Percentiles rank a stretch among this genome's conserved stretches.
Conservation (phyloP, 2,113 vertebrate species). For the Solea senegalensis region DNA sequence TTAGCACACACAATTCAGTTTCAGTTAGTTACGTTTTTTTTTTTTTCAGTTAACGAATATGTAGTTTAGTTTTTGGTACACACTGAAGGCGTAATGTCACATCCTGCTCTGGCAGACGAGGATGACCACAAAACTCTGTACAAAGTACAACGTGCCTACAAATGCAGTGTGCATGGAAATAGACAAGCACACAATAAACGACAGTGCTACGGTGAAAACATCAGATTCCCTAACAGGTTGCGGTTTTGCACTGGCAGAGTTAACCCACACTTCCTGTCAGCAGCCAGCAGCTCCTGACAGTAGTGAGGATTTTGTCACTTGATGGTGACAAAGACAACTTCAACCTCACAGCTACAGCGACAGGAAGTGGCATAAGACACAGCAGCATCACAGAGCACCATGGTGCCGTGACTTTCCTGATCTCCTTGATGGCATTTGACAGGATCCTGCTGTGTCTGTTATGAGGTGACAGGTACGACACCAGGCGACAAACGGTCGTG, state of each 20-base stretch:
- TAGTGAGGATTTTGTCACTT: constrained; percentile 48
- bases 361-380: constrained; percentile 29
- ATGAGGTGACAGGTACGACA: constrained; percentile 44
- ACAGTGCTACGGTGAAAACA: not conserved
- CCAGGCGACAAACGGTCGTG: constrained; percentile 35
- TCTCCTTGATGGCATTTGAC: not conserved
- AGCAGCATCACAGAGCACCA: constrained; percentile 25
- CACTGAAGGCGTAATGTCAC: no score
- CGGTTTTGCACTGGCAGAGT: not conserved
- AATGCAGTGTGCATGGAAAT: no score
- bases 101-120: no score
- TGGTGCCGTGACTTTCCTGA: constrained; percentile 21
- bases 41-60: no score
- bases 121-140: no score
- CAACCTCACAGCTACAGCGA: not conserved
- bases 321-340: not conserved
- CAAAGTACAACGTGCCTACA: no score
- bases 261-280: constrained; percentile 26
- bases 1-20: no score
- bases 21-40: no score
- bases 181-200: no score
- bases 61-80: no score
- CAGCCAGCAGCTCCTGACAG: not conserved
- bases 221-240: constrained; percentile 1
- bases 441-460: constrained; percentile 39